Evolutionary conservation across 1,140 invertebrate species (phyloP), one percentile per base, ranked within the genome.

Genomic region (Phymastichus coffea): DNA sequence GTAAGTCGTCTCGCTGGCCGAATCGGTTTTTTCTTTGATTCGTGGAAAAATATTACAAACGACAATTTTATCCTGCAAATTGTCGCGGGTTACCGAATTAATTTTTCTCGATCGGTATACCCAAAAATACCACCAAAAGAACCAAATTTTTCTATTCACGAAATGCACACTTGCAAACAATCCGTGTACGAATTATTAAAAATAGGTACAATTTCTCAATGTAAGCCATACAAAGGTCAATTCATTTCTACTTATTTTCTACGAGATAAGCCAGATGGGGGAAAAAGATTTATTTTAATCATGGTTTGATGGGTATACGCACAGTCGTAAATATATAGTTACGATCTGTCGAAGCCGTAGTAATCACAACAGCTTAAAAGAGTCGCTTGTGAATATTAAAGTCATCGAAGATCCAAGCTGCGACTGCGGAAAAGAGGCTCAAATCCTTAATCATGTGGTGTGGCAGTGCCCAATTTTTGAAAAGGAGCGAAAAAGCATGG

Each of bases 171-270:
- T 20, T 17, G 20, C 25, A 6, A 40, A 41, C 14, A 26, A 25
- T 28, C 47, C 44, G 49, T 58, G 4, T 8, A 53, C 2, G 19
- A 53, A 28, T 37, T 61, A 37, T 19, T 35, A 28, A 23, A 47
- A 28, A 54, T 41, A 25, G 59, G 46, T 0, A 44, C 35, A 2
- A 28, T 61, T 14, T 12, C 19, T 2, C 25, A 25, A 17, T 55
- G 59, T 28, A 2, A 37, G 12, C n/a, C 33, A 4, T 30, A 17
- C 49, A 14, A 53, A 12, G 37, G 19, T 10, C 35, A 41, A 4
- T 53, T 53, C 26, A 9, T 41, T 28, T 53, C 51, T 9, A 4
- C 9, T 26, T 37, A 37, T 17, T 53, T 53, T 26, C 19, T 53
- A 41, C 6, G 12, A 3, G 4, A n/a, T 2, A 55, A 55, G 17